Evolutionary conservation across 2,888 invertebrate genomes (phyloP).

Genomic region (Resseliella maxima): DNA sequence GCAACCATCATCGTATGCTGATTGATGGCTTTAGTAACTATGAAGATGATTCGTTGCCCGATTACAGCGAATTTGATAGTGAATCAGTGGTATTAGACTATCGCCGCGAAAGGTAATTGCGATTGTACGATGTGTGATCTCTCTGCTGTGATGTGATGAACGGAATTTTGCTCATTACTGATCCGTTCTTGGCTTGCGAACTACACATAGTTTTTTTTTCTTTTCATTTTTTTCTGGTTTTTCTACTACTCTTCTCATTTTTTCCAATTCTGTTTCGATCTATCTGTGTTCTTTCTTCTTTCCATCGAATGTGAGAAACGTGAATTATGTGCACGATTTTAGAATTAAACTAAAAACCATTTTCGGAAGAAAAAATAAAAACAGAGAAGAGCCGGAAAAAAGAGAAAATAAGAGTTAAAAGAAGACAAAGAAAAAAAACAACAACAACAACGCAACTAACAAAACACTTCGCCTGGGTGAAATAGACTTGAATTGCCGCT

Average conservation of each 20-base stretch:
- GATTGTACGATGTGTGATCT: no score
- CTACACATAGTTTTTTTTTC: not conserved
- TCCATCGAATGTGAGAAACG: not conserved
- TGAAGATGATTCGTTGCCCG: slow-evolving; percentile 70
- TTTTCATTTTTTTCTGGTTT: not conserved
- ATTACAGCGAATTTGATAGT: slow-evolving; percentile 71
- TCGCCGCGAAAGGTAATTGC: slow-evolving; percentile 68
- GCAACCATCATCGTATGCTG: not conserved
- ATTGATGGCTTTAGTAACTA: slow-evolving; percentile 68
- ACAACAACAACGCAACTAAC: not conserved
- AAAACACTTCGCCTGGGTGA: not conserved
- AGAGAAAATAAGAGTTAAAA: not conserved
- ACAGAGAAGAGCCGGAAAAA: no score
- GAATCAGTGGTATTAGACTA: slow-evolving; percentile 69
- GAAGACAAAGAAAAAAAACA: no score
- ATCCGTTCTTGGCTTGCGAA: not conserved
- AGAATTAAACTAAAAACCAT: not conserved
- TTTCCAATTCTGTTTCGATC: not conserved
- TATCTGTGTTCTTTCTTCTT: not conserved
- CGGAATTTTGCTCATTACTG: not conserved
- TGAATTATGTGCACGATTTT: not conserved
- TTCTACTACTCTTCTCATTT: not conserved
- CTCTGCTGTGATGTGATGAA: no score
- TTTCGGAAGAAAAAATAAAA: no score
- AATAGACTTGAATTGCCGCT: no score